phyloP scores from a whole-genome alignment of 2,888 invertebrate genomes.

The Microplitis manilae region DNA sequence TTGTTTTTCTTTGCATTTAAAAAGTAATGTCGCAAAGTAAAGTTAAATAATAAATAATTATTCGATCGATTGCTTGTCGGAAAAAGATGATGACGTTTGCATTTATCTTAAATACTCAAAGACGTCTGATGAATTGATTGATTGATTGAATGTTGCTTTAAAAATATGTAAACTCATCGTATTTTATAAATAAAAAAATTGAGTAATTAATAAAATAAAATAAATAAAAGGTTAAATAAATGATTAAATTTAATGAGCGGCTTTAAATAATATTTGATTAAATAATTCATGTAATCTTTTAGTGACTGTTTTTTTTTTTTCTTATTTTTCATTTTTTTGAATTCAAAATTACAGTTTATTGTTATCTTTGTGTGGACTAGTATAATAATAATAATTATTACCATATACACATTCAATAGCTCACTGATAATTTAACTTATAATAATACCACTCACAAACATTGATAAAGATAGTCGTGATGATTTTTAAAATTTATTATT shows the following conservation, averaged over 20 bases:
- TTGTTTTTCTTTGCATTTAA: slow-evolving; percentile 10
- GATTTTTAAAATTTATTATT: slow-evolving; percentile 52
- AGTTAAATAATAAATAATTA: slow-evolving; percentile 13
- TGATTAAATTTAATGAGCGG: not conserved
- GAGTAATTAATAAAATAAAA: slow-evolving; percentile 21
- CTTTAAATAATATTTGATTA: not conserved
- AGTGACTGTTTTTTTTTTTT: slow-evolving; percentile 15
- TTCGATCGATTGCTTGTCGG: slow-evolving; percentile 15
- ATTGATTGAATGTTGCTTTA: slow-evolving; percentile 10
- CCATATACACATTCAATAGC: slow-evolving; percentile 72
- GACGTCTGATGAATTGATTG: slow-evolving; percentile 3
- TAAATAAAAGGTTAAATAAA: not conserved
- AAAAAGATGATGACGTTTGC: slow-evolving; percentile 3
- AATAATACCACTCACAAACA: slow-evolving; percentile 69
- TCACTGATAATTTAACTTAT: slow-evolving; percentile 70
- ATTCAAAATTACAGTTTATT: slow-evolving; percentile 72
- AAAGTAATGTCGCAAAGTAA: not conserved
- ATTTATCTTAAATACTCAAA: slow-evolving; percentile 13
- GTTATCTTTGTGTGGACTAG: slow-evolving; percentile 71
- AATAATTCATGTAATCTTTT: slow-evolving; percentile 6
- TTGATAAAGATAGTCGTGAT: slow-evolving; percentile 71
- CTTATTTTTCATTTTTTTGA: slow-evolving; percentile 52
- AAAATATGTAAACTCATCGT: slow-evolving; percentile 25
- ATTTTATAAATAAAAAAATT: slow-evolving; percentile 12
- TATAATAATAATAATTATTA: slow-evolving; percentile 68